phyloP scores from a whole-genome alignment of 2,113 vertebrate species.

The Pheucticus melanocephalus region DNA sequence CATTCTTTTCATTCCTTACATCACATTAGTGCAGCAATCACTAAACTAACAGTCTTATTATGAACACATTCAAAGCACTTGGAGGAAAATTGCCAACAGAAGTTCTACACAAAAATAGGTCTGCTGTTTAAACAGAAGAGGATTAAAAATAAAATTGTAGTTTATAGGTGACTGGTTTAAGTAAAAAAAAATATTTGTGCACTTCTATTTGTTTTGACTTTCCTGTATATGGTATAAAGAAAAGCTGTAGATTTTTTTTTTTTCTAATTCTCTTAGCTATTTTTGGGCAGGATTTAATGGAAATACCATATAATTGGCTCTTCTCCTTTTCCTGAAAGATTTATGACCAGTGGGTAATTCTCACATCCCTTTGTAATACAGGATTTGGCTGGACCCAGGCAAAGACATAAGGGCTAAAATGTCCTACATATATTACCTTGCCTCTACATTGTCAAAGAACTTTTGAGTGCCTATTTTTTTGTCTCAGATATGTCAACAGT shows the following conservation, averaged over 20 bases:
- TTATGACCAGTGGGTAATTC: background rate
- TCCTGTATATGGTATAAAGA: background rate
- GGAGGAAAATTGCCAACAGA: conserved; percentile 67
- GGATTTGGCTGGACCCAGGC: background rate
- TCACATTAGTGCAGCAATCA: conserved; percentile 75
- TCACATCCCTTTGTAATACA: background rate
- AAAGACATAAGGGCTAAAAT: background rate
- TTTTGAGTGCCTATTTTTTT: background rate
- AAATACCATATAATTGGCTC: background rate
- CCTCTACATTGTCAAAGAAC: background rate
- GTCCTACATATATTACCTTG: background rate
- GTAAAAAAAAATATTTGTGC: background rate
- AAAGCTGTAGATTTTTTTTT: background rate
- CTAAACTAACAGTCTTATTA: conserved; percentile 68
- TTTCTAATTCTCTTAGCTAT: background rate
- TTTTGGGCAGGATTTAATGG: background rate
- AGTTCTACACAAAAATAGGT: conserved; percentile 65
- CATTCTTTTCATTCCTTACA: conserved; percentile 71
- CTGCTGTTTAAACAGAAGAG: conserved; percentile 55
- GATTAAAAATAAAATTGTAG: conserved; percentile 49
- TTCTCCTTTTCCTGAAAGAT: background rate
- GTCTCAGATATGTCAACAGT: background rate
- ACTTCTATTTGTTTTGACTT: conserved; percentile 36
- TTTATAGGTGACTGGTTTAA: conserved; percentile 31
- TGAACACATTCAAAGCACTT: conserved; percentile 68